Conservation (phyloP, 2,797 vertebrate genomes). For the Spheniscus humboldti region DNA sequence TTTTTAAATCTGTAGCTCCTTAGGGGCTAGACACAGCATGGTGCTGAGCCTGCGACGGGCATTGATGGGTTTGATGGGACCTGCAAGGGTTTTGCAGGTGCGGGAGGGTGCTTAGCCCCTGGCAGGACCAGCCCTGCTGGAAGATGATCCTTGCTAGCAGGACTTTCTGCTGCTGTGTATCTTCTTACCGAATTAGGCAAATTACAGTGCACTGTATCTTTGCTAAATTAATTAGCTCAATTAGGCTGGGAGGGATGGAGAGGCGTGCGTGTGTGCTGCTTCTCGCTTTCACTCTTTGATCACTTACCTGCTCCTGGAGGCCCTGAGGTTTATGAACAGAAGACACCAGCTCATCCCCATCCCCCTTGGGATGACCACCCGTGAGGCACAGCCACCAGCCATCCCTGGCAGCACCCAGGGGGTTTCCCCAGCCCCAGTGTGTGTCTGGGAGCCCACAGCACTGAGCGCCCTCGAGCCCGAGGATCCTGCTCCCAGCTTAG, state of each 20-base stretch:
- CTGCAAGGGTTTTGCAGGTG: not conserved
- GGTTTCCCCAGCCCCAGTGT: rapidly evolving
- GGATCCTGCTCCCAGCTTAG: not conserved
- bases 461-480: not conserved
- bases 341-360: not conserved
- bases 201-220: slow-evolving; percentile 10
- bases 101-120: not conserved
- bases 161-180: not conserved
- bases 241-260: slow-evolving; percentile 19
- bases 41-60: not conserved
- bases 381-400: not conserved
- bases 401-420: rapidly evolving
- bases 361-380: not conserved
- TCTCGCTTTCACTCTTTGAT: not conserved
- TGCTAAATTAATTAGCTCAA: slow-evolving; percentile 48
- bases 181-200: slow-evolving; percentile 14
- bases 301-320: not conserved
- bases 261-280: not conserved
- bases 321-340: not conserved
- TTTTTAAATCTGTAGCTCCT: not conserved
- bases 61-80: not conserved
- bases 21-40: not conserved
- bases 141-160: not conserved
- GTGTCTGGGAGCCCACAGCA: not conserved
- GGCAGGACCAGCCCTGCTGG: not conserved